Base-by-base conservation (phyloP, 2,113 vertebrate species). In the Cricetomys ansorgei region DNA sequence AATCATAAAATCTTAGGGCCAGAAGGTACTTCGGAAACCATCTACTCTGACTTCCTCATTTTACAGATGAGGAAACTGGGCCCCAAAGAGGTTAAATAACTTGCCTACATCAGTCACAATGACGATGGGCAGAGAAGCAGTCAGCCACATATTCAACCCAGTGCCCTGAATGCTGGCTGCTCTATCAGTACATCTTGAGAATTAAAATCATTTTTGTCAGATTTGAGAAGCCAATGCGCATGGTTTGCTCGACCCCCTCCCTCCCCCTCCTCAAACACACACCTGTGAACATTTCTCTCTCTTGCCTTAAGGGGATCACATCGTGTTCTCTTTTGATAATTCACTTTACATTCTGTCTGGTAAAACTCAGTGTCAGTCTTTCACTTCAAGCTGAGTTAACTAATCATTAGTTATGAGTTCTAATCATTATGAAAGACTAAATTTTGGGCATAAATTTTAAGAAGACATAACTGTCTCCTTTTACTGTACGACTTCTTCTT, bases 51-150 rank as follows among this genome's bases (percentile, higher is more conserved):
- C 16, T 43, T 72, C 43, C 80, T 95, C 59, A 95, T 95, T 96
- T 98, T 96, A 97, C 67, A 97, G 96, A 92, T 86, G 95, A 97
- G 94, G 92, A 97, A 97, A 96, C 85, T 70, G 53, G 88, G 72
- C 94, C 92, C 84, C 72, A 92, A 89, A 94, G 72, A 96, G 91
- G 89, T 96, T 89, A 97, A 97, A 37, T 64, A 45, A 83, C 64
- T 85, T 88, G 53, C 59, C 70, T 65, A 17, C 43, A 48, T 97
- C 55, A 21, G 59, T 91, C 76, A 40, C 65, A 72, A 87, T 79
- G 96, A 94, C 65, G 43, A 17, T 37, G 43, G 43, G 59, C 37
- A 5, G 6, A 86, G 95, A 94, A 45, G 70, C 95, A 90, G 80
- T 88, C 75, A 94, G 75, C 57, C 48, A 37, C 75, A 93, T 69